phyloP scores from a whole-genome alignment of 2,113 vertebrate genomes.

The Atlantisia rogersi region DNA sequence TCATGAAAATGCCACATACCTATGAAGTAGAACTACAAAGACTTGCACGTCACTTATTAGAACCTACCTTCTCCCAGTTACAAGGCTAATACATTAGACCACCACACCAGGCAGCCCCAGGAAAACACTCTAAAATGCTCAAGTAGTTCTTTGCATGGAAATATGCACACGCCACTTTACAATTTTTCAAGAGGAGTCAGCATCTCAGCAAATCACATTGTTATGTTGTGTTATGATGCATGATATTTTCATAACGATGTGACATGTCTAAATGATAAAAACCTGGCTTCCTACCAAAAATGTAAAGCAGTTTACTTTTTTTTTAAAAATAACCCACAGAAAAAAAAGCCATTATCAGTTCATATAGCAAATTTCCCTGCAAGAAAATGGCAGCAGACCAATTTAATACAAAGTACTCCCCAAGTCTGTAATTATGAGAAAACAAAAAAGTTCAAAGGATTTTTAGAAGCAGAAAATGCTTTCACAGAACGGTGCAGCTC shows the following conservation, averaged over 20 bases:
- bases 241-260: constrained; percentile 67
- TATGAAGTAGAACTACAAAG: not conserved
- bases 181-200: constrained; percentile 44
- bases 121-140: not conserved
- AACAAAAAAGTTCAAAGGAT: constrained; percentile 19
- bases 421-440: constrained; percentile 12
- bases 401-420: constrained; percentile 47
- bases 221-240: constrained; percentile 65
- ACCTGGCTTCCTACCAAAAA: constrained; percentile 69
- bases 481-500: constrained; percentile 17
- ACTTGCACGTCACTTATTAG: not conserved
- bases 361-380: constrained; percentile 27
- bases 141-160: not conserved
- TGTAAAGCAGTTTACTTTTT: constrained; percentile 16
- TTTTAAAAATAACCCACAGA: not conserved
- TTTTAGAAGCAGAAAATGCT: constrained; percentile 31
- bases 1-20: not conserved
- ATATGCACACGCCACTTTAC: not conserved
- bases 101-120: not conserved
- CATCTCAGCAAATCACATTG: constrained; percentile 67
- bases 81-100: not conserved
- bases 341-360: constrained; percentile 38
- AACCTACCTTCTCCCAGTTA: not conserved
- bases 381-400: constrained; percentile 48
- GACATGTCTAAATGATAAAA: constrained; percentile 70